A percentile compares a stretch with the other conserved stretches of the same genome.
These are phyloP conservation scores for Coelogynopora nodosa DNA, from an alignment of 2,888 invertebrate genomes.

Conservation along the genomic window DNA sequence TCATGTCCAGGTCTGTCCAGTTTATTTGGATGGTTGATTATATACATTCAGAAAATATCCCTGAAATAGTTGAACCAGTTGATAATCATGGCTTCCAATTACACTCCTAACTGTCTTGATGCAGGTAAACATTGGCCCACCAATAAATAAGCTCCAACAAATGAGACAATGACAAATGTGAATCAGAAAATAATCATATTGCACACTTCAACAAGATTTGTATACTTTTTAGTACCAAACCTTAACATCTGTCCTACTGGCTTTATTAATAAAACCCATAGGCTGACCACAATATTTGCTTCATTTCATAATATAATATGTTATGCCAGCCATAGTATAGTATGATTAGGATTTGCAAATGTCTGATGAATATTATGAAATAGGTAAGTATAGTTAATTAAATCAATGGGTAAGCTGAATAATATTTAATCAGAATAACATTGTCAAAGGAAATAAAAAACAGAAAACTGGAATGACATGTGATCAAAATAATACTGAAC, in stretches of 20 bases:
- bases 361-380: neutral
- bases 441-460: too few relatives aligned
- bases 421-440: too few relatives aligned
- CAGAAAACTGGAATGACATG: too few relatives aligned
- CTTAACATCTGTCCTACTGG: neutral
- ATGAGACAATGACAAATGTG: neutral
- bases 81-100: too few relatives aligned
- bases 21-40: neutral
- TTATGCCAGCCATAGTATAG: neutral
- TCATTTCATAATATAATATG: neutral
- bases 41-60: neutral
- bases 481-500: too few relatives aligned
- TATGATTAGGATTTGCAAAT: slow-evolving; percentile 9
- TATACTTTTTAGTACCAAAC: slow-evolving; percentile 19
- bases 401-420: too few relatives aligned
- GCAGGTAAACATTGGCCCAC: neutral
- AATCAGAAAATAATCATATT: neutral
- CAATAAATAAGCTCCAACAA: slow-evolving; percentile 13
- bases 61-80: neutral
- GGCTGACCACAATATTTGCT: neutral
- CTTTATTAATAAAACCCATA: slow-evolving; percentile 11
- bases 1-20: neutral
- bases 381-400: neutral
- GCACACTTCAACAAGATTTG: neutral
- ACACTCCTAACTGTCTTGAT: neutral